phyloP scores from a whole-genome alignment of 1,140 invertebrate species.

The Portunus trituberculatus region DNA sequence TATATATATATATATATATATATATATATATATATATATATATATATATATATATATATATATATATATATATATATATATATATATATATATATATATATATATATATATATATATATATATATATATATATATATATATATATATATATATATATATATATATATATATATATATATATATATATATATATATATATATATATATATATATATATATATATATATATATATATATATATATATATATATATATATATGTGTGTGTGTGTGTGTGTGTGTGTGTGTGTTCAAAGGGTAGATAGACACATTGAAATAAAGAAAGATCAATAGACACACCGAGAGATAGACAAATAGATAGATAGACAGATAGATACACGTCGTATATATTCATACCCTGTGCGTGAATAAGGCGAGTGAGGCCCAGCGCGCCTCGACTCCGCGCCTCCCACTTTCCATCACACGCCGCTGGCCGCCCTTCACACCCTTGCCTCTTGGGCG shows the following conservation, averaged over 20 bases:
- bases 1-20: no score
- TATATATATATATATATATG: neutral
- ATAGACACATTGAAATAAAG: no score
- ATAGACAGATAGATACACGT: neutral
- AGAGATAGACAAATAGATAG: neutral
- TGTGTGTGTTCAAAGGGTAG: neutral
- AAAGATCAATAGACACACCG: no score
- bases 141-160: constrained; percentile 21
- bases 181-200: constrained; percentile 32
- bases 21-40: no score
- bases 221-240: constrained; percentile 29
- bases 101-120: neutral
- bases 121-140: constrained; percentile 27
- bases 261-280: neutral
- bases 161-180: neutral
- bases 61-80: no score
- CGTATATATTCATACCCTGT: neutral
- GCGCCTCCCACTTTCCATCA: no score
- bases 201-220: neutral
- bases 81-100: neutral
- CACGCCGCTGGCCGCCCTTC: neutral
- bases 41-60: no score
- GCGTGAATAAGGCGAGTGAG: no score
- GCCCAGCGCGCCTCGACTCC: no score
- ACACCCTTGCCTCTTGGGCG: neutral